Base-by-base conservation (phyloP, 2,113 vertebrate genomes). In the Notothenia coriiceps region DNA sequence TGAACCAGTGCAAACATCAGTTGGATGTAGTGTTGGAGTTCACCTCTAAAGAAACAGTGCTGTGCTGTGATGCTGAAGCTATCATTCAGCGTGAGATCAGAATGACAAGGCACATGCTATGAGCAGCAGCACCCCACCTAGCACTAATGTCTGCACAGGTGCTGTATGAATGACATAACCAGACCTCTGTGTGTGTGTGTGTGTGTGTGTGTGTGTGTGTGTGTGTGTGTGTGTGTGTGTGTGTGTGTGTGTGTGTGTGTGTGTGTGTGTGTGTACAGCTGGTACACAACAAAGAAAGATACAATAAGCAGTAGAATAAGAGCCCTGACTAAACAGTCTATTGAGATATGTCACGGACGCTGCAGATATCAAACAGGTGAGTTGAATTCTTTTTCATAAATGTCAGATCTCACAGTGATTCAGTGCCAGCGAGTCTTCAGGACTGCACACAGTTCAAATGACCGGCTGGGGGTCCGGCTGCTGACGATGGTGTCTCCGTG, bases 361-460 rank as follows among this genome's bases (percentile, higher is more conserved):
- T 76, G 66, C 66, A 80, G 79, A 80, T 81, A 79, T 84, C 81
- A 80, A 88, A 89, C 70, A 51, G 77, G 82, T 81, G 82, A 89
- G 88, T 77, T 87, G 80, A 84, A 89, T 81, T 81, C 61, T 77
- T 88, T 35, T 7, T 7, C 35, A 74, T 69, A 40, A 79, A 83
- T 54, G 85, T 87, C 78, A 89, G 86, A 81, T 86, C 91, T 93
- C 93, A 94, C 93, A 94, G 93, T 93, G 92, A 92, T 92, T 91
- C 84, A 89, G 88, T 77, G 87, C 71, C 84, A 80, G 72, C 70
- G 49, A 63, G 74, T 87, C 77, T 79, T 79, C 66, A 12, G 76
- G 84, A 80, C 79, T 54, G 40, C 56, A 44, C 64, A 57, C 22
- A 74, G 70, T 80, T 71, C 51, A 67, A 76, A 64, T 33, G 50